Evolutionary conservation across 2,113 vertebrate genomes (phyloP).

Genomic region (Formicarius rufipectus): DNA sequence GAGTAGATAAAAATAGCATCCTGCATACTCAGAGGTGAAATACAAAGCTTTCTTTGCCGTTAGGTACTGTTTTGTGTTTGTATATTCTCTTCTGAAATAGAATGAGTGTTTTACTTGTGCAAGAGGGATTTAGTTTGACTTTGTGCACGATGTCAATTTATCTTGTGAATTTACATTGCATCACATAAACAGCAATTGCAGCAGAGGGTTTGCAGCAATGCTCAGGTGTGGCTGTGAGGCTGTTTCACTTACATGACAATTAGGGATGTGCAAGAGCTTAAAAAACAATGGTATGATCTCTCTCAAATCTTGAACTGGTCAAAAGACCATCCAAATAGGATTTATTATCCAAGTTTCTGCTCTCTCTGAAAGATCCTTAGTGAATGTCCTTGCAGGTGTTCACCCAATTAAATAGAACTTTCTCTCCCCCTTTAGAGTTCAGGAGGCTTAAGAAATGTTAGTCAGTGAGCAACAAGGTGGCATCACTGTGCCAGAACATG

Average conservation of each 20-base stretch:
- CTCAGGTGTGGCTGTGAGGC: not conserved
- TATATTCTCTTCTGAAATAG: not conserved
- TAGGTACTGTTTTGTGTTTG: not conserved
- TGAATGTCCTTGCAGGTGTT: not conserved
- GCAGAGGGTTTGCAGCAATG: not conserved
- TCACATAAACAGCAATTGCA: not conserved
- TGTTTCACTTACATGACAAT: not conserved
- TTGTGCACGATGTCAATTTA: not conserved
- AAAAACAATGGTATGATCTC: not conserved
- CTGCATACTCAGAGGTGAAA: not conserved
- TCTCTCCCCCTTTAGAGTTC: not conserved
- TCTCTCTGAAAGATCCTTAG: not conserved
- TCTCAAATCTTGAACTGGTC: not conserved
- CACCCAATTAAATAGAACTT: not conserved
- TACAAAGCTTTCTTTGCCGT: not conserved
- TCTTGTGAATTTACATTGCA: not conserved
- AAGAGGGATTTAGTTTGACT: not conserved
- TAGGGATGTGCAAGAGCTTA: not conserved
- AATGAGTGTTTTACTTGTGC: not conserved
- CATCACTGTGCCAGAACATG: fast-evolving
- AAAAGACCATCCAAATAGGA: not conserved
- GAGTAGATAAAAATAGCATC: not conserved
- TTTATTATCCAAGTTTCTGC: not conserved
- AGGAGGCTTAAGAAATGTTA: not conserved
- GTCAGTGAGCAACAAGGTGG: not conserved